Evolutionary conservation across 2,113 vertebrate species (phyloP), one percentile per base, ranked within the genome.

Genomic region (Ammodytes dubius): DNA sequence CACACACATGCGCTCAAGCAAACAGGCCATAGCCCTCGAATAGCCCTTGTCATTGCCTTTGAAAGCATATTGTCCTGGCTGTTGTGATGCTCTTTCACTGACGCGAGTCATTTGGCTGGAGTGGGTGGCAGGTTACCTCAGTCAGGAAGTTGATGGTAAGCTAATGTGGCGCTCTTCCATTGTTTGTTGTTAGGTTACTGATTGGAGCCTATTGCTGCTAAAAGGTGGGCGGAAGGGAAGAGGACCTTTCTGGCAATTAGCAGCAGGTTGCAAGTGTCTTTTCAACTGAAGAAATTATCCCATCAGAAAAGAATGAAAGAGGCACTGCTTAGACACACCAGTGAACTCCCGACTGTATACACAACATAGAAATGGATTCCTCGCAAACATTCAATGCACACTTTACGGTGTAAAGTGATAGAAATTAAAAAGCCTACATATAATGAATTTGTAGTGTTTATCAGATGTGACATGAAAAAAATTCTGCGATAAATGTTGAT

Each of bases 41-140:
- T 27, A 47, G 84, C 63, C 57, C 52, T 86, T 90, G 83, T 86
- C 66, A 77, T 15, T 70, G 74, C 54, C 56, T 83, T 84, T 83
- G 81, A 88, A 27, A 82, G 74, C 54, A 9, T 52, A 88, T 86
- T 87, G 83, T 85, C 47, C 54, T 3, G 35, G 58, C 72, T 84
- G 82, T 75, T 79, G 84, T 70, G 84, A 75, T 17, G 70, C 57
- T 86, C 70, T 88, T 90, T 88, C 70, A 81, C 74, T 66, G 75
- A 91, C 84, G 87, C 83, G 89, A 90, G 76, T 86, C 90, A 87
- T 86, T 89, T 91, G 84, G 83, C 84, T 74, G 67, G 70, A 70
- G 79, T 47, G 56, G 82, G 86, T 87, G 84, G 59, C 73, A 74
- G 78, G 76, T 85, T 86, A 87, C 77, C 73, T 71, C 74, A 67